phyloP scores from a whole-genome alignment of 2,113 vertebrate genomes.

The Bagarius yarrelli region DNA sequence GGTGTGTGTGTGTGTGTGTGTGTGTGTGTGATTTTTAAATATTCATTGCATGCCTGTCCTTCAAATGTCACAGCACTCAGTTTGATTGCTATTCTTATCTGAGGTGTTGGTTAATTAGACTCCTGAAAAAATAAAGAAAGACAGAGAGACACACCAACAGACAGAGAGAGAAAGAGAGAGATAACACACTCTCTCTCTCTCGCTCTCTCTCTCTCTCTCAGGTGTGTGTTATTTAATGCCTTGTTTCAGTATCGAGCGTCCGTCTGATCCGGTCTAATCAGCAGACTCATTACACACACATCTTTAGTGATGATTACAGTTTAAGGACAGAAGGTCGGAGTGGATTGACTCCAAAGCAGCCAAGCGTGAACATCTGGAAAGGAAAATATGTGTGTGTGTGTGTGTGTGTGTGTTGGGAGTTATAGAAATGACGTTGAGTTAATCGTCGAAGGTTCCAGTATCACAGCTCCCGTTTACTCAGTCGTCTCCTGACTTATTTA shows the following conservation, averaged over 20 bases:
- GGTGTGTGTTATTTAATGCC: background rate
- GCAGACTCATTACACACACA: background rate
- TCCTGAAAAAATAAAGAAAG: background rate
- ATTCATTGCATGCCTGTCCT: constrained; percentile 33
- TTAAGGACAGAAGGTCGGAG: constrained; percentile 7
- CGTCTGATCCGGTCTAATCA: constrained; percentile 2
- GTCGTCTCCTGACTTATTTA: background rate
- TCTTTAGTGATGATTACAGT: background rate
- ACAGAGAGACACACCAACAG: background rate
- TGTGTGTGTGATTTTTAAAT: constrained; percentile 36
- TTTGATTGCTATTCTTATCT: constrained; percentile 40
- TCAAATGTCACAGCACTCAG: constrained; percentile 45
- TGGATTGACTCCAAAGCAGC: background rate
- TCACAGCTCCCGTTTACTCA: constrained; percentile 1
- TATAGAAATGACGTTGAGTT: background rate
- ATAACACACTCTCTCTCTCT: background rate
- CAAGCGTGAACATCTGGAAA: background rate
- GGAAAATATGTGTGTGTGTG: background rate
- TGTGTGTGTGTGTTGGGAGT: constrained; percentile 15
- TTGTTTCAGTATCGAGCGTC: background rate
- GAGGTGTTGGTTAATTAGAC: constrained; percentile 27
- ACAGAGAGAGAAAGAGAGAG: background rate
- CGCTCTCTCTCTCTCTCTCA: background rate
- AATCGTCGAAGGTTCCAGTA: constrained; percentile 11
- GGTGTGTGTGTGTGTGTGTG: constrained; percentile 5